Evolutionary conservation across 2,113 vertebrate species (phyloP).

Genomic region (Nothoprocta perdicaria): DNA sequence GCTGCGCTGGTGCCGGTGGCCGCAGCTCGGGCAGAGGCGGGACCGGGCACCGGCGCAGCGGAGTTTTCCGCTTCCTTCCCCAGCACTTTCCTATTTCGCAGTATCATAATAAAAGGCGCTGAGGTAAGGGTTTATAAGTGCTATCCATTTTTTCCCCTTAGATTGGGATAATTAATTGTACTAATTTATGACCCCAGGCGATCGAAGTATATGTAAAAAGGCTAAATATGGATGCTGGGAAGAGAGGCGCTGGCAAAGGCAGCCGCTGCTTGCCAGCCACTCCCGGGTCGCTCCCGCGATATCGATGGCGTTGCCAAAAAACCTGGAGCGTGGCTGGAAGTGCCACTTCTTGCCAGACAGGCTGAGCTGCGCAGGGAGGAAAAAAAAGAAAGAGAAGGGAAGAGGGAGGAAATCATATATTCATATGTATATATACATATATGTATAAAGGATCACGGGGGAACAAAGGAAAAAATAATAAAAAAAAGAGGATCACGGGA

Average conservation of each 20-base stretch:
- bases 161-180: constrained; percentile 80
- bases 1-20: neutral
- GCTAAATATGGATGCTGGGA: constrained; percentile 47
- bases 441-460: too few relatives aligned
- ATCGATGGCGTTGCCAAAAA: neutral
- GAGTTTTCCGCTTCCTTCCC: neutral
- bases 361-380: neutral
- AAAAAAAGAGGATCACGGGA: neutral
- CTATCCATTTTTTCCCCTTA: constrained; percentile 64
- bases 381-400: neutral
- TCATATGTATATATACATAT: too few relatives aligned
- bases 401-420: too few relatives aligned
- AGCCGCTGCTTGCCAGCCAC: neutral
- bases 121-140: constrained; percentile 44
- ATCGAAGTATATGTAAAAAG: constrained; percentile 65
- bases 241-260: constrained; percentile 4
- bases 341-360: neutral
- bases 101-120: constrained; percentile 39
- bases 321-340: neutral
- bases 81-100: constrained; percentile 10
- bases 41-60: neutral
- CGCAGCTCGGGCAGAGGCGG: neutral
- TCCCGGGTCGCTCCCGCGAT: neutral
- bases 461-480: neutral
- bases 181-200: constrained; percentile 80